These are phyloP conservation scores for Parauchenoglanis punctatus DNA, from an alignment of 2,797 vertebrate species.

Conservation along the genomic window DNA sequence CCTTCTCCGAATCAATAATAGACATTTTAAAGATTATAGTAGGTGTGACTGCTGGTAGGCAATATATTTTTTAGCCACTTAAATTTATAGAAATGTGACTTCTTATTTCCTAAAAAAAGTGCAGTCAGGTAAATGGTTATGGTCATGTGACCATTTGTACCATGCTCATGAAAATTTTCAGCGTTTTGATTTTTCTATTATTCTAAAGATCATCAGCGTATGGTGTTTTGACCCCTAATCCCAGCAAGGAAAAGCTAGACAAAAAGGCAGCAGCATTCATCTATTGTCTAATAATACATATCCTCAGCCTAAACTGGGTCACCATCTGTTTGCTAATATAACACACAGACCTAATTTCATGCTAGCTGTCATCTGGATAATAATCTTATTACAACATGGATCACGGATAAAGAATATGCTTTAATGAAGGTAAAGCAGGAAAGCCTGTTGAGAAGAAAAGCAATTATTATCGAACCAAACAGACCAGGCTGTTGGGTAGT, in stretches of 20 bases:
- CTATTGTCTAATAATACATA: slow-evolving; percentile 28
- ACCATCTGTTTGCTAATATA: slow-evolving; percentile 37
- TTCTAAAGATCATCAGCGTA: not conserved
- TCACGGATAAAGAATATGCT: not conserved
- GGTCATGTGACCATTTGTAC: not conserved
- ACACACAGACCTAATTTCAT: slow-evolving; percentile 1
- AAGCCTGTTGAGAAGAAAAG: not conserved
- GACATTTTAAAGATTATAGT: not conserved
- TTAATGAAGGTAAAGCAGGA: not conserved
- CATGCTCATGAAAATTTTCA: not conserved
- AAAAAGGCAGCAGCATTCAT: slow-evolving; percentile 8
- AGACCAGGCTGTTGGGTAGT: too few species aligned
- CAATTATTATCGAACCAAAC: too few species aligned
- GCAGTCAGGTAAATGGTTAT: not conserved
- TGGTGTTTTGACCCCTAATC: not conserved
- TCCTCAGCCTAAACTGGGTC: slow-evolving; percentile 11
- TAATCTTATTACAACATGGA: not conserved
- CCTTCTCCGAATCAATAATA: too few species aligned
- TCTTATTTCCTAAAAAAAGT: not conserved
- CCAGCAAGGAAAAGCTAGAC: not conserved
- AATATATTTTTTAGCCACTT: not conserved
- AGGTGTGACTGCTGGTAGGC: not conserved
- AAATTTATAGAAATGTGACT: not conserved
- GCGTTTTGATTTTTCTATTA: not conserved
- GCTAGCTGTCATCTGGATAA: not conserved